Evolutionary conservation across 2,888 invertebrate species (phyloP).

Genomic region (Melanargia galathea): DNA sequence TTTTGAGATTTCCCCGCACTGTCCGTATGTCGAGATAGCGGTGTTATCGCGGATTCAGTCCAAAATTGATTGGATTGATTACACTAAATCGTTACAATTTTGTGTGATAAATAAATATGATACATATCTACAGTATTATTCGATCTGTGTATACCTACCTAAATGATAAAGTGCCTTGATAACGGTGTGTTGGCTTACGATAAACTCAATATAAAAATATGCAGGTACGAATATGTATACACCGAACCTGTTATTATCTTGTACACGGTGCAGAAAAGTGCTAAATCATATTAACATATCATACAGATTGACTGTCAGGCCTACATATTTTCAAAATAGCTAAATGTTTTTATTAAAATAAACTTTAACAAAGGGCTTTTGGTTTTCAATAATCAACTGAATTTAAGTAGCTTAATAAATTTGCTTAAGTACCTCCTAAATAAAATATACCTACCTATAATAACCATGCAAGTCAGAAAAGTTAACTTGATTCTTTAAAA

Average conservation of each 20-base stretch:
- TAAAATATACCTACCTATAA: no score
- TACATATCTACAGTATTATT: constrained; percentile 38
- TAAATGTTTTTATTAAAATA: neutral
- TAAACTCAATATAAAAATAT: constrained; percentile 29
- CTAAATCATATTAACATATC: constrained; percentile 9
- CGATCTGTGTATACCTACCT: constrained; percentile 38
- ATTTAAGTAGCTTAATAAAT: no score
- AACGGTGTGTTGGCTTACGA: constrained; percentile 35
- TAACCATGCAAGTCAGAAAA: neutral
- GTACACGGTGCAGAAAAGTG: constrained; percentile 11
- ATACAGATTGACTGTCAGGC: neutral
- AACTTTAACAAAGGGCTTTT: no score
- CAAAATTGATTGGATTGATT: constrained; percentile 72
- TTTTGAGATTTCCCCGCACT: constrained; percentile 30
- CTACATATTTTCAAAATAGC: neutral
- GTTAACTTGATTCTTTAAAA: neutral
- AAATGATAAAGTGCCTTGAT: constrained; percentile 34
- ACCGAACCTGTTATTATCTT: constrained; percentile 20
- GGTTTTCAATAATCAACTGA: no score
- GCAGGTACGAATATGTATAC: constrained; percentile 12
- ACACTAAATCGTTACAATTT: constrained; percentile 45
- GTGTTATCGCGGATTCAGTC: constrained; percentile 62
- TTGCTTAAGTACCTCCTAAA: no score
- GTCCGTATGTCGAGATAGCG: constrained; percentile 39
- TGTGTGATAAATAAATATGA: constrained; percentile 38